phyloP scores from a whole-genome alignment of 2,797 vertebrate species.

The Ptychobarbus kaznakovi region DNA sequence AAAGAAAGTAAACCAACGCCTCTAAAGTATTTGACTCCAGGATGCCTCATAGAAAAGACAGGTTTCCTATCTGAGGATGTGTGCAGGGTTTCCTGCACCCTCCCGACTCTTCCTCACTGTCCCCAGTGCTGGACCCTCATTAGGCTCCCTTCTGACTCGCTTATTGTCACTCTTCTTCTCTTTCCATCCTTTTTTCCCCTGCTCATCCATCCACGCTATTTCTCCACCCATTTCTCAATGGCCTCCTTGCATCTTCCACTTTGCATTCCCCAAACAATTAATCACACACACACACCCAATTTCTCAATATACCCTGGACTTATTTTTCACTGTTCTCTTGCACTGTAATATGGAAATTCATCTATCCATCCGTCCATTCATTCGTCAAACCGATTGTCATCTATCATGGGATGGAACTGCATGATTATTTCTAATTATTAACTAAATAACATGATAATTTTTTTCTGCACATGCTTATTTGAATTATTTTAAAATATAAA shows the following conservation, averaged over 20 bases:
- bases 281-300: neutral
- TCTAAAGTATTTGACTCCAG: slow-evolving; percentile 73
- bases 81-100: slow-evolving; percentile 73
- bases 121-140: slow-evolving; percentile 63
- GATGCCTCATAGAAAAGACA: slow-evolving; percentile 74
- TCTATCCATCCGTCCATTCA: neutral
- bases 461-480: neutral
- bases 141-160: slow-evolving; percentile 43
- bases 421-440: neutral
- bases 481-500: neutral
- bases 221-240: neutral
- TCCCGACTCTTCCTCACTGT: slow-evolving; percentile 59
- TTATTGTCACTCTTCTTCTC: slow-evolving; percentile 12
- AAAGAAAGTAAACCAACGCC: slow-evolving; percentile 54
- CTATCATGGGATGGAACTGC: neutral
- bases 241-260: neutral
- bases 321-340: neutral
- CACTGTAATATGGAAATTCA: neutral
- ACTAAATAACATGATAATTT: neutral
- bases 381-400: neutral
- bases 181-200: slow-evolving; percentile 21
- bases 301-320: neutral
- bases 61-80: slow-evolving; percentile 81
- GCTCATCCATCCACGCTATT: slow-evolving; percentile 19
- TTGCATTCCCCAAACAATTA: neutral